These are phyloP conservation scores for Allacma fusca DNA, from an alignment of 2,888 invertebrate species.

Conservation along the genomic window DNA sequence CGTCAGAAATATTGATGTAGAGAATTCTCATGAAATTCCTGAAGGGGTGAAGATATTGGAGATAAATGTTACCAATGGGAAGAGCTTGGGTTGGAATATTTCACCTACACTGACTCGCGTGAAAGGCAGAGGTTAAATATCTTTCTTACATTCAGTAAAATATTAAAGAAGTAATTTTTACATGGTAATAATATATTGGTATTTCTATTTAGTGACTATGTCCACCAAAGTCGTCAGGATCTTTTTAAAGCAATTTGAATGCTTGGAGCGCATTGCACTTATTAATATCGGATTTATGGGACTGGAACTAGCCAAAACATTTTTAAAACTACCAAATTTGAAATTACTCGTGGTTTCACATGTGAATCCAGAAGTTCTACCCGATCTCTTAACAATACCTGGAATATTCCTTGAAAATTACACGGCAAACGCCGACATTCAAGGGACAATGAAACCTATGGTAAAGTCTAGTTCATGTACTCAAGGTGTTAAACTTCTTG, in stretches of 20 bases:
- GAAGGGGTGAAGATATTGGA: slow-evolving; percentile 10
- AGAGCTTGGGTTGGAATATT: slow-evolving; percentile 18
- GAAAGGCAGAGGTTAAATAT: slow-evolving; percentile 1
- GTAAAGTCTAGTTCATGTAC: too few species aligned
- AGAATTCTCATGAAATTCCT: slow-evolving; percentile 26
- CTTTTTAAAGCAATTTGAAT: slow-evolving; percentile 13
- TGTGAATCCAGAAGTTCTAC: not conserved
- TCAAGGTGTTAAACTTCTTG: too few species aligned
- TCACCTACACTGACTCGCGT: slow-evolving; percentile 29
- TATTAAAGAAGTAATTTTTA: too few species aligned
- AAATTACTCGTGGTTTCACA: not conserved
- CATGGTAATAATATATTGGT: not conserved
- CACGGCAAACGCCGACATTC: too few species aligned
- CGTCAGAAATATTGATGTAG: slow-evolving; percentile 17
- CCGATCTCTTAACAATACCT: not conserved
- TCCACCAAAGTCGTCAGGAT: slow-evolving; percentile 23
- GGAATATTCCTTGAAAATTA: not conserved
- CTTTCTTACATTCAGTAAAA: too few species aligned
- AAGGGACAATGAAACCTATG: too few species aligned
- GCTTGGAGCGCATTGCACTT: slow-evolving; percentile 11
- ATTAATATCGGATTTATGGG: slow-evolving; percentile 14
- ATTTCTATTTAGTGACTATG: slow-evolving; percentile 9
- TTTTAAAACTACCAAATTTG: slow-evolving; percentile 18
- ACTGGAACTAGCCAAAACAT: slow-evolving; percentile 7
- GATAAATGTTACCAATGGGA: slow-evolving; percentile 17